Base-by-base conservation (phyloP, 2,797 vertebrate species). In the Chrosomus eos region DNA sequence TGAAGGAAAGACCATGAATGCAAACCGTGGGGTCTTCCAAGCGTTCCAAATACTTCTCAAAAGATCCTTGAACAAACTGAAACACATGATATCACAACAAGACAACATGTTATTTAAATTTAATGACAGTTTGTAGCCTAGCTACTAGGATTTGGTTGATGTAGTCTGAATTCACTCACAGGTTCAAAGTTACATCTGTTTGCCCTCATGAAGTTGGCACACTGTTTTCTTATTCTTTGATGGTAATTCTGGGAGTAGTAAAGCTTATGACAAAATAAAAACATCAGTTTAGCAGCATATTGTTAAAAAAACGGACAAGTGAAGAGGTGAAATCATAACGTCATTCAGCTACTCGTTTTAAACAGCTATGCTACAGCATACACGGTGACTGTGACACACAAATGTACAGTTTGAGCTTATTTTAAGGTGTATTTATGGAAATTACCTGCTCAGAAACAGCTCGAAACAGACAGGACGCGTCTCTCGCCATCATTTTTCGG, bases 61-160 rank as follows among this genome's bases (percentile, higher is more conserved):
- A 99, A 0, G 97, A 98, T 7, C 97, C 97, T 93, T 98, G 97
- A 75, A 99, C 97, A 85, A 96, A 97, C 97, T 99, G 94, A 45
- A 85, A 83, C 3, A 79, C 45, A 86, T 3, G 60, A 23, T 62
- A 79, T 72, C 7, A 81, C 48, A 21, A 21, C 9, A 79, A 68
- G 18, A 68, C 45, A 55, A 28, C 45, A 16, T 3, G n/a, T 43
- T 81, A 71, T 62, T 28, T 28, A 38, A 53, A 60, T 18, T 4
- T 1, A 28, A 40, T 58, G 10, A 23, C 6, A 75, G 21, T 8
- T 28, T 16, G 23, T 4, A n/a, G n/a, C n/a, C n/a, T n/a, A n/a
- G n/a, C n/a, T n/a, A 40, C 6, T 23, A 23, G 67, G 6, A 45
- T 14, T 26, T 51, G 10, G 10, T 26, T 28, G 7, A 53, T 28